Conservation (phyloP, 2,797 vertebrate species). For the Poliocrania exsul region DNA sequence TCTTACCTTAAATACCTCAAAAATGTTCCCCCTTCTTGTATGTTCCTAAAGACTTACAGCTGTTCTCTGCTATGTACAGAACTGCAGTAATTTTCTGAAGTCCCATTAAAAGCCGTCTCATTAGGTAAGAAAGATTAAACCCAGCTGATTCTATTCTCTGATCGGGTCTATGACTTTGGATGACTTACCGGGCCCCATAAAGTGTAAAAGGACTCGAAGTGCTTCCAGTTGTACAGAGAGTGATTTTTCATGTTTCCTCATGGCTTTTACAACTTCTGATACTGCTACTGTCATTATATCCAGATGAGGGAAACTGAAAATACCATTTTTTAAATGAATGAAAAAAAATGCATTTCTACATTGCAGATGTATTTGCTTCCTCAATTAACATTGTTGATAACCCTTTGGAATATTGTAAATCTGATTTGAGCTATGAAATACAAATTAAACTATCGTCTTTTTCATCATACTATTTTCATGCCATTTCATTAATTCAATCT, state of each 20-base stretch:
- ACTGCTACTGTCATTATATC: conserved; percentile 86
- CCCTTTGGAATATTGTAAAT: not conserved
- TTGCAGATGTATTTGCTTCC: not conserved
- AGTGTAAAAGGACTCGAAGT: conserved; percentile 85
- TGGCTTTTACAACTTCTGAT: conserved; percentile 83
- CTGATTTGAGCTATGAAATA: not conserved
- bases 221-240: conserved; percentile 88
- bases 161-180: not conserved
- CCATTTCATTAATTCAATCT: not conserved
- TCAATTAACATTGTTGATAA: not conserved
- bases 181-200: conserved; percentile 86
- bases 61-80: not conserved
- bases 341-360: not conserved
- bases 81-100: not conserved
- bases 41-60: not conserved
- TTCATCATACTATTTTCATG: not conserved
- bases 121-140: not conserved
- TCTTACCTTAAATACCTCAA: not conserved
- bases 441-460: not conserved
- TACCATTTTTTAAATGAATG: not conserved
- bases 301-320: conserved; percentile 82
- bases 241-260: conserved; percentile 86
- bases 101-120: not conserved
- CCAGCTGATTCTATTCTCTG: not conserved
- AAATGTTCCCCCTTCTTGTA: not conserved